Evolutionary conservation across 23 tunicate species (phyloP).

Genomic region (Styela clava): DNA sequence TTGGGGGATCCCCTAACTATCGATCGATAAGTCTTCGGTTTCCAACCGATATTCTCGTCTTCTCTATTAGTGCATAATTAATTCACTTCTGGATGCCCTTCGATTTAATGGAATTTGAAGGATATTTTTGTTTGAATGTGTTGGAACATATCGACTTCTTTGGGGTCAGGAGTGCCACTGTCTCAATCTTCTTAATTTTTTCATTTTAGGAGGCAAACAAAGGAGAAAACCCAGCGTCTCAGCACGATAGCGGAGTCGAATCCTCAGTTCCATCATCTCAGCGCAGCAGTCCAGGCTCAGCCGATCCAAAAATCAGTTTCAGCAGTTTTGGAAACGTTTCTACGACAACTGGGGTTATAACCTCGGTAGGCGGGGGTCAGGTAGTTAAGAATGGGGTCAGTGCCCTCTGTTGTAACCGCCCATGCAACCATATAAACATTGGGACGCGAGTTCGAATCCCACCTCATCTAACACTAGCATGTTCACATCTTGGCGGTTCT

Average conservation of each 20-base stretch:
- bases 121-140: no score
- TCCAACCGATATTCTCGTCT: no score
- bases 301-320: conserved; percentile 77
- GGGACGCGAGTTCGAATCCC: not conserved
- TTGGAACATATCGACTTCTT: no score
- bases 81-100: no score
- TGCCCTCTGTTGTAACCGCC: not conserved
- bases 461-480: not conserved
- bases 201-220: conserved; percentile 13
- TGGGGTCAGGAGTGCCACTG: no score
- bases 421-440: not conserved
- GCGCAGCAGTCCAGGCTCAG: conserved; percentile 70
- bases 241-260: conserved; percentile 92
- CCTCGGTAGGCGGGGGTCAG: conserved; percentile 56
- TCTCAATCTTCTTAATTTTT: no score
- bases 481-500: not conserved
- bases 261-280: conserved; percentile 94
- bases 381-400: conserved; percentile 14
- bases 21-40: no score
- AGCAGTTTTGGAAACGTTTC: conserved; percentile 52
- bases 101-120: no score
- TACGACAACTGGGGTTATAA: conserved; percentile 72
- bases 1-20: no score
- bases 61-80: no score
- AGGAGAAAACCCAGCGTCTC: conserved; percentile 22